Conservation (phyloP, 2,888 invertebrate species). For the Leptogaster cylindrica region DNA sequence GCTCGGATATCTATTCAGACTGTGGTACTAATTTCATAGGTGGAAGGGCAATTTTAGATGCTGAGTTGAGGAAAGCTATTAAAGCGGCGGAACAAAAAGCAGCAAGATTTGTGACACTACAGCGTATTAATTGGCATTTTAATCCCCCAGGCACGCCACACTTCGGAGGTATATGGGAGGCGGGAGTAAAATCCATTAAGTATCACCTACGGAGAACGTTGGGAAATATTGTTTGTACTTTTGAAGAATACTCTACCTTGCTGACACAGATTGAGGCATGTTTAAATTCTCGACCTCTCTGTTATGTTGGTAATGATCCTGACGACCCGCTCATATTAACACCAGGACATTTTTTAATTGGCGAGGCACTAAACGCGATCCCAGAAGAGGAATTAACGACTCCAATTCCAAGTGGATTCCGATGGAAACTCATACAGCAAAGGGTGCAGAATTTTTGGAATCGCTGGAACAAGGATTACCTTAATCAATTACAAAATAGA, state of each 20-base stretch:
- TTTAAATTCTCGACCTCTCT: neutral
- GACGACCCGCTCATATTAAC: neutral
- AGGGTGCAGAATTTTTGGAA: neutral
- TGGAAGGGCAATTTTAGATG: neutral
- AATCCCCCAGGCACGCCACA: neutral
- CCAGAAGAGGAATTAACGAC: neutral
- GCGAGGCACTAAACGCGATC: neutral
- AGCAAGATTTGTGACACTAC: neutral
- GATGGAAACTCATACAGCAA: neutral
- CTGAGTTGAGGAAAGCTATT: neutral
- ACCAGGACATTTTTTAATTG: neutral
- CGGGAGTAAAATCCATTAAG: neutral
- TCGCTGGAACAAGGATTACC: neutral
- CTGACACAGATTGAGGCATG: too few species aligned
- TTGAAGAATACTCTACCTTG: neutral
- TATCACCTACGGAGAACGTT: neutral
- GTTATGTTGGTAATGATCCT: neutral
- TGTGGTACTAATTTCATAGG: neutral
- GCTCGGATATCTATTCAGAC: neutral
- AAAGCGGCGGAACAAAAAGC: neutral
- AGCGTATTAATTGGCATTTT: neutral
- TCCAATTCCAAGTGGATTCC: neutral
- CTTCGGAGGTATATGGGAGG: neutral
- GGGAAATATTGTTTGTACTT: neutral
- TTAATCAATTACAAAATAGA: neutral